Evolutionary conservation across 2,888 invertebrate species (phyloP), one percentile per base, ranked within the genome.

Genomic region (Patella depressa): DNA sequence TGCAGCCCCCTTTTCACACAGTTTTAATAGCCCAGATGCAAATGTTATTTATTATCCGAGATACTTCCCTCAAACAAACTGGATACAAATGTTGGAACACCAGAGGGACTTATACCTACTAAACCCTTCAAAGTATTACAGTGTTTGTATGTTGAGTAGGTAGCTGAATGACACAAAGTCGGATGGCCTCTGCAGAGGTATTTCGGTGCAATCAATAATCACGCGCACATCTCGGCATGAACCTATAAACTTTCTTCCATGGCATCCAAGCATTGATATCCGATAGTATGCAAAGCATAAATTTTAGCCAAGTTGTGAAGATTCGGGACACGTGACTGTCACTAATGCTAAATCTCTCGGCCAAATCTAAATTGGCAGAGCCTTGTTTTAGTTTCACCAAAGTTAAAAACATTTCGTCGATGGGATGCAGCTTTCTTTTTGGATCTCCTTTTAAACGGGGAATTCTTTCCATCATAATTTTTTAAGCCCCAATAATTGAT

Each of bases 31-130:
- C 53, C 76, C 72, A 76, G 72, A 59, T 7, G 53, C 72, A 57
- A 72, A 72, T 15, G 59, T 65, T 17, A 76, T 76, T n/a, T 76
- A 17, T 76, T 76, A 53, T 76, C 76, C 4, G 76, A 76, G 9
- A 76, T 76, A 55, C 72, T 72, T 9, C 76, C 75, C 55, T 57
- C 45, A 71, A 71, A 75, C 12, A 71, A 54, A 15, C 71, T 29
- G 2, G 75, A 75, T 5, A 75, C 34, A 55, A 75, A 71, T 29
- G 75, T 71, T 29, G 71, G 71, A 29, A 71, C 34, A 11, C 75
- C 75, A 54, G 54, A 55, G 17, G 75, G 71, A 1, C 71, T 75
- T 19, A 75, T 75, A 5, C 75, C 75, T 24, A 75, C 71, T 11
- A 71, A 24, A 5, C 75, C 75, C 59, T 72, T 76, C 45, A 72